A percentile compares a stretch with the other conserved stretches of the same genome.
These are phyloP conservation scores for Schizopygopsis pylzovi DNA, from an alignment of 2,797 vertebrate genomes.

Conservation along the genomic window DNA sequence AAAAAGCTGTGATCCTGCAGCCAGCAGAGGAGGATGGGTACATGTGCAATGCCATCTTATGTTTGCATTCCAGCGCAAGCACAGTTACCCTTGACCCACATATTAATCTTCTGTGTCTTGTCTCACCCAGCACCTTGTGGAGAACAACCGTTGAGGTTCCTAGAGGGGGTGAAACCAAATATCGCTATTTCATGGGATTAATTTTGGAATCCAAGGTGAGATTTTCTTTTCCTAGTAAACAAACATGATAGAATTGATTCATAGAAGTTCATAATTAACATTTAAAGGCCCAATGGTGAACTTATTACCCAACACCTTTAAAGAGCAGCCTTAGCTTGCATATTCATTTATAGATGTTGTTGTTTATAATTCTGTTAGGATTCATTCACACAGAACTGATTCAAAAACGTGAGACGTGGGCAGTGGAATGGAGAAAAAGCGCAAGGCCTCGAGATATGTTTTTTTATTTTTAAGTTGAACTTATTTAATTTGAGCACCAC, in stretches of 20 bases:
- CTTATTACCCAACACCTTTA: neutral
- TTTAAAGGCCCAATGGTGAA: neutral
- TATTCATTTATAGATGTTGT: conserved; percentile 14
- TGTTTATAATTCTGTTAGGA: neutral
- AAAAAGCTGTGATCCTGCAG: conserved; percentile 83
- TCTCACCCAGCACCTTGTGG: conserved; percentile 80
- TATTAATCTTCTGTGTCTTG: conserved; percentile 6
- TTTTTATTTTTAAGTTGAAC: neutral
- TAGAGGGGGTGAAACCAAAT: conserved; percentile 78
- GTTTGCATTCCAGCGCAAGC: neutral
- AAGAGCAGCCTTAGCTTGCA: neutral
- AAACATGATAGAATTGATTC: neutral
- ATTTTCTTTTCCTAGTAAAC: conserved; percentile 5
- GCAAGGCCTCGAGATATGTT: neutral
- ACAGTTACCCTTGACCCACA: neutral
- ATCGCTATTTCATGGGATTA: conserved; percentile 93
- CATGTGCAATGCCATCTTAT: conserved; percentile 33
- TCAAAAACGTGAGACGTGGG: neutral
- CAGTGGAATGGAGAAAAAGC: too few species aligned
- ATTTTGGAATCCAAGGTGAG: conserved; percentile 93
- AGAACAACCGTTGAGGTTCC: conserved; percentile 79
- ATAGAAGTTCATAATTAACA: neutral
- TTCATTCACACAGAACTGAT: neutral
- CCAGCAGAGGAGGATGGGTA: conserved; percentile 72
- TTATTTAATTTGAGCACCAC: neutral